Evolutionary conservation across 2,797 vertebrate species (phyloP).

Genomic region (Cygnus olor): DNA sequence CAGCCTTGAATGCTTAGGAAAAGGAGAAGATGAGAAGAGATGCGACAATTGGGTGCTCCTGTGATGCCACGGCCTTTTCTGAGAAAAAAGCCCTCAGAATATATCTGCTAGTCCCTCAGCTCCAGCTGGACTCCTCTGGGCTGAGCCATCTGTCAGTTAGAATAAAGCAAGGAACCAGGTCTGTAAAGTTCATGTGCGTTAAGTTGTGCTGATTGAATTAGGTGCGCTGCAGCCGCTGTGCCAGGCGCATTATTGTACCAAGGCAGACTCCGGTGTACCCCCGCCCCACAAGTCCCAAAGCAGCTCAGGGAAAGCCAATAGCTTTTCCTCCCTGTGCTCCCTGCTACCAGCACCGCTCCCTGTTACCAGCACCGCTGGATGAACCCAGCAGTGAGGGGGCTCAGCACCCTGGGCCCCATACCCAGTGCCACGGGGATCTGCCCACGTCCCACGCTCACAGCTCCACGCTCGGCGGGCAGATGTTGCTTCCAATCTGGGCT

Average conservation of each 20-base stretch:
- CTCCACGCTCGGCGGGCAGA: not conserved
- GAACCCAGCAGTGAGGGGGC: not conserved
- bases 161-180: constrained; percentile 1
- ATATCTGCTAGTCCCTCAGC: not conserved
- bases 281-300: not conserved
- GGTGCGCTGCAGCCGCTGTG: not conserved
- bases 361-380: accelerated
- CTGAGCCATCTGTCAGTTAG: constrained; percentile 1
- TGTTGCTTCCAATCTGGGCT: not conserved
- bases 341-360: not conserved
- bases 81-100: not conserved
- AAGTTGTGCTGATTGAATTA: not conserved
- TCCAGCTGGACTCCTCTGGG: not conserved
- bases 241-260: not conserved
- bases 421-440: not conserved
- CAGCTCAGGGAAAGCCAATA: not conserved
- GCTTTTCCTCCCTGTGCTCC: not conserved
- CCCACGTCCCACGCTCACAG: not conserved
- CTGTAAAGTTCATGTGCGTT: constrained; percentile 18
- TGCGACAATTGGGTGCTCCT: not conserved
- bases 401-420: accelerated
- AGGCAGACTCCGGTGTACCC: not conserved
- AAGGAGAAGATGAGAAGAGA: not conserved
- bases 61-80: not conserved
- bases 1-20: not conserved